A percentile compares a stretch with the other conserved stretches of the same genome.
phyloP scores from a whole-genome alignment of 2,113 vertebrate species.

The Merops nubicus region DNA sequence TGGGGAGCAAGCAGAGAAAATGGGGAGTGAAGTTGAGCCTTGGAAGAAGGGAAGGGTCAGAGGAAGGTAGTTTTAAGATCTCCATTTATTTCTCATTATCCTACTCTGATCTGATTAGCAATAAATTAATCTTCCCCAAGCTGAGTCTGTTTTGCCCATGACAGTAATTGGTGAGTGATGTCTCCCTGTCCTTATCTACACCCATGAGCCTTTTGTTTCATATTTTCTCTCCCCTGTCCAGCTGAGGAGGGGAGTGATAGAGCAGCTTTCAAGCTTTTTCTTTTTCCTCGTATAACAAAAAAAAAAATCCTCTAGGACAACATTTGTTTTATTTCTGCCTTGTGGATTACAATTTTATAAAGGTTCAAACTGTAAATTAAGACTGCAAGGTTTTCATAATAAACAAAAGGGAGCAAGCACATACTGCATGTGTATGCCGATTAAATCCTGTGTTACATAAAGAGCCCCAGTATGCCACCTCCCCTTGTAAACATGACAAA shows the following conservation, averaged over 20 bases:
- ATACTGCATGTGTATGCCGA: not conserved
- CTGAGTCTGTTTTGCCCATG: not conserved
- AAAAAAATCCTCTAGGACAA: not conserved
- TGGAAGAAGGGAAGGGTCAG: not conserved
- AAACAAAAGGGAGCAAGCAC: not conserved
- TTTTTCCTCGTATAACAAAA: not conserved
- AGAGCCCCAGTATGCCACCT: not conserved
- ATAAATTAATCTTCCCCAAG: not conserved
- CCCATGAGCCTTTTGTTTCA: not conserved
- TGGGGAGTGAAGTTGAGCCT: accelerated
- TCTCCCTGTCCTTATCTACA: not conserved
- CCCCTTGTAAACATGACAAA: not conserved
- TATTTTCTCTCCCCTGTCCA: not conserved
- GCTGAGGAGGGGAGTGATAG: not conserved
- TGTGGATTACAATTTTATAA: not conserved
- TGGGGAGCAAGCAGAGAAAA: not conserved
- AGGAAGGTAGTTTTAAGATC: not conserved
- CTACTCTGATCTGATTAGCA: not conserved
- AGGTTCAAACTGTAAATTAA: not conserved
- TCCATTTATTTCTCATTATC: not conserved
- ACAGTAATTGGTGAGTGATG: not conserved
- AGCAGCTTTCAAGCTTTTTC: not conserved
- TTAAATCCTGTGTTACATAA: constrained; percentile 35
- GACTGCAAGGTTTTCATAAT: not conserved
- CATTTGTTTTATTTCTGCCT: not conserved